These are phyloP conservation scores for Mellivora capensis DNA, from an alignment of 2,113 vertebrate species.

Conservation along the genomic window DNA sequence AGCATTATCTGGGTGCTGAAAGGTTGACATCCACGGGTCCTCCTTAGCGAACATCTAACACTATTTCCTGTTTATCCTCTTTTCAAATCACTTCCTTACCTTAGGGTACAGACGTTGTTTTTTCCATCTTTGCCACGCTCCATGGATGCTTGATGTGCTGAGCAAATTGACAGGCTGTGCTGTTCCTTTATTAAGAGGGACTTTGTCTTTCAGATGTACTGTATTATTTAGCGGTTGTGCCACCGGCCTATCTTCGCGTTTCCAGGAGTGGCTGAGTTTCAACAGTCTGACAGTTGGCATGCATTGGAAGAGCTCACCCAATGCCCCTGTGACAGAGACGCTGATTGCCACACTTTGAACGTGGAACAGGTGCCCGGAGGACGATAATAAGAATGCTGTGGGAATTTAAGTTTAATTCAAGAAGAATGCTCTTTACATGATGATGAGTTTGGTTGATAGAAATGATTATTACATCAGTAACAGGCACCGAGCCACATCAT, in stretches of 20 bases:
- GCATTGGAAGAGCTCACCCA: background rate
- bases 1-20: background rate
- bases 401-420: background rate
- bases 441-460: background rate
- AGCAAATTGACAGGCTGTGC: background rate
- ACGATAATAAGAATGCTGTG: background rate
- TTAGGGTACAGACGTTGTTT: background rate
- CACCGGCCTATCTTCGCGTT: background rate
- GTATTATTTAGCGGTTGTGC: background rate
- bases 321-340: background rate
- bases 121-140: background rate
- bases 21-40: background rate
- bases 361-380: background rate
- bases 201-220: background rate
- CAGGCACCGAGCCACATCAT: no score
- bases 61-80: background rate
- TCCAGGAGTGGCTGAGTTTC: background rate
- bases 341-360: background rate
- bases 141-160: background rate
- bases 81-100: background rate
- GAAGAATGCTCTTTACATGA: background rate
- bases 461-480: background rate
- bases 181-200: background rate
- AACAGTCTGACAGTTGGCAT: background rate
- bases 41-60: background rate